phyloP scores from a whole-genome alignment of 2,888 invertebrate species.

The Cheilosia pagana region DNA sequence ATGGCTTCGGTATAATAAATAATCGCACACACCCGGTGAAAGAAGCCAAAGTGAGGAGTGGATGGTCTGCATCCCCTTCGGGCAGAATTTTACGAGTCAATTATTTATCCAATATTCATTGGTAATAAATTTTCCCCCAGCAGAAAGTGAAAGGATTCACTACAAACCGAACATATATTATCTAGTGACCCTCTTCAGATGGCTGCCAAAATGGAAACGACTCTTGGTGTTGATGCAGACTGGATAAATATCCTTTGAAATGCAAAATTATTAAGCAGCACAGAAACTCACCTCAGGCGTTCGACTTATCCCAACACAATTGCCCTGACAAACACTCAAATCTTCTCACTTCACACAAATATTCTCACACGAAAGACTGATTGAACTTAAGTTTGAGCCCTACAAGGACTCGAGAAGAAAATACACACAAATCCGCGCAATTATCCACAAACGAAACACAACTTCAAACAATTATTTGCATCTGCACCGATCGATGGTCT shows the following conservation, averaged over 20 bases:
- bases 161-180: neutral
- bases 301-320: slow-evolving; percentile 8
- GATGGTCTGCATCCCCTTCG: slow-evolving; percentile 5
- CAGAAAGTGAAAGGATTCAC: slow-evolving; percentile 25
- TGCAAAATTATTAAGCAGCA: slow-evolving; percentile 12
- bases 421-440: slow-evolving; percentile 11
- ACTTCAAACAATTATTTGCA: slow-evolving; percentile 66
- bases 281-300: slow-evolving; percentile 40
- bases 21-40: slow-evolving; percentile 22
- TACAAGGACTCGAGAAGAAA: slow-evolving; percentile 50
- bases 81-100: slow-evolving; percentile 31
- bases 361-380: neutral
- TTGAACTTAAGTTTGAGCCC: slow-evolving; percentile 6
- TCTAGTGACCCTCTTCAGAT: slow-evolving; percentile 25
- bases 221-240: slow-evolving; percentile 1
- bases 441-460: slow-evolving; percentile 8
- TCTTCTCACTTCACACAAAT: slow-evolving; percentile 21
- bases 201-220: slow-evolving; percentile 13
- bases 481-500: slow-evolving; percentile 73
- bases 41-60: slow-evolving; percentile 1
- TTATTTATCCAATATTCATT: slow-evolving; percentile 56
- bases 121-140: slow-evolving; percentile 35
- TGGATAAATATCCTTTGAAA: slow-evolving; percentile 30
- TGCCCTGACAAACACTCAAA: neutral
- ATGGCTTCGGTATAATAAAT: slow-evolving; percentile 44